phyloP scores from a whole-genome alignment of 2,113 vertebrate genomes.

The Paracanthobrama guichenoti region DNA sequence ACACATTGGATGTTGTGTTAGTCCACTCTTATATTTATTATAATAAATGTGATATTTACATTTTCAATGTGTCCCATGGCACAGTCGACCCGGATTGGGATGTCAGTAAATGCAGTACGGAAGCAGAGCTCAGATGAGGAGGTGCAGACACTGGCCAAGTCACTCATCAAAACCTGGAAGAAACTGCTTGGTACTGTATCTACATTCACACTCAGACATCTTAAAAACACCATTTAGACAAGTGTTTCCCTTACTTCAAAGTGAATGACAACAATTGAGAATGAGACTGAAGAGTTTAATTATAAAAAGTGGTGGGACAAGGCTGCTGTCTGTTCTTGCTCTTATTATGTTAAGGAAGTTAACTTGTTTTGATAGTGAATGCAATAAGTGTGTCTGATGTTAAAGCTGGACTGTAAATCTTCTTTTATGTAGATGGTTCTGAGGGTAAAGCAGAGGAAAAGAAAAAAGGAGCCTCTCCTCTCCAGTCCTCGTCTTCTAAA shows the following conservation, averaged over 20 bases:
- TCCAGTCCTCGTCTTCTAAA: slow-evolving; percentile 79
- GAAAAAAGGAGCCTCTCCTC: slow-evolving; percentile 76
- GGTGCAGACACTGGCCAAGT: slow-evolving; percentile 89
- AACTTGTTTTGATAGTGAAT: background rate
- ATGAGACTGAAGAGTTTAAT: background rate
- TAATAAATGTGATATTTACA: background rate
- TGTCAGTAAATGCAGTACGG: slow-evolving; percentile 94
- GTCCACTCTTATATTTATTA: background rate
- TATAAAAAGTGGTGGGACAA: background rate
- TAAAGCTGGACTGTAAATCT: background rate
- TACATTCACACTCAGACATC: background rate
- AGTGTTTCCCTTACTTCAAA: background rate
- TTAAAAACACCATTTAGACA: background rate
- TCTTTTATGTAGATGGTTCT: slow-evolving; percentile 65
- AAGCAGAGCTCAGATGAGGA: slow-evolving; percentile 95
- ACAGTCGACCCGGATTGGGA: slow-evolving; percentile 92
- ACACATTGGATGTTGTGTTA: background rate
- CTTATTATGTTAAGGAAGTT: background rate
- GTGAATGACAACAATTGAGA: background rate
- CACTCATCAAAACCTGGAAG: slow-evolving; percentile 97
- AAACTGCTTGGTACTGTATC: slow-evolving; percentile 83
- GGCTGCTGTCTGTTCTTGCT: background rate
- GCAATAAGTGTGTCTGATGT: background rate
- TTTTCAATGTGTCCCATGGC: background rate
- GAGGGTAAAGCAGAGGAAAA: slow-evolving; percentile 84